Evolutionary conservation across 2,113 vertebrate species (phyloP).

Genomic region (Sprattus sprattus): DNA sequence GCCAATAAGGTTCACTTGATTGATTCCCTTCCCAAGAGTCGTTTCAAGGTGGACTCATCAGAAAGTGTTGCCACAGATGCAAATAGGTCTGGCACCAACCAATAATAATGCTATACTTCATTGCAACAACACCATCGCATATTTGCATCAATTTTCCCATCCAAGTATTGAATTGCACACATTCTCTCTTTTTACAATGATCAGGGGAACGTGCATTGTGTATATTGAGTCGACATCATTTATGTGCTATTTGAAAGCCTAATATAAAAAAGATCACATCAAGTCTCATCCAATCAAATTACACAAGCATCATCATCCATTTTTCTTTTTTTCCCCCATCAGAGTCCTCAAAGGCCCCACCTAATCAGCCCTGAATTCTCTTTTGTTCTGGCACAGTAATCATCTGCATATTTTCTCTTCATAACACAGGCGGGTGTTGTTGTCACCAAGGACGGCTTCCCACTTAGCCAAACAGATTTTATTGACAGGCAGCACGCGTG

Average conservation of each 20-base stretch:
- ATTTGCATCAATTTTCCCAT: not conserved
- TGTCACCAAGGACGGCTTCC: not conserved
- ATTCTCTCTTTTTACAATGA: not conserved
- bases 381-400: not conserved
- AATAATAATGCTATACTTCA: not conserved
- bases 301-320: not conserved
- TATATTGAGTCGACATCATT: not conserved
- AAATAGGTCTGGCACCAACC: not conserved
- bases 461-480: not conserved
- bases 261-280: not conserved
- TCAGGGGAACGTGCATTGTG: not conserved
- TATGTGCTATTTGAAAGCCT: not conserved
- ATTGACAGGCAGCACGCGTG: not conserved
- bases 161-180: not conserved
- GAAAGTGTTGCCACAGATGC: not conserved
- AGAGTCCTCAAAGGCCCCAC: not conserved
- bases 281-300: not conserved
- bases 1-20: not conserved
- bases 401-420: not conserved
- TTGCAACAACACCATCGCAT: not conserved
- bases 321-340: not conserved
- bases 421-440: not conserved
- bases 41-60: not conserved
- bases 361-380: not conserved
- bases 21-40: not conserved